Base-by-base conservation (phyloP, 92 coral and sea anemone genomes). In the Meandrina meandrites region DNA sequence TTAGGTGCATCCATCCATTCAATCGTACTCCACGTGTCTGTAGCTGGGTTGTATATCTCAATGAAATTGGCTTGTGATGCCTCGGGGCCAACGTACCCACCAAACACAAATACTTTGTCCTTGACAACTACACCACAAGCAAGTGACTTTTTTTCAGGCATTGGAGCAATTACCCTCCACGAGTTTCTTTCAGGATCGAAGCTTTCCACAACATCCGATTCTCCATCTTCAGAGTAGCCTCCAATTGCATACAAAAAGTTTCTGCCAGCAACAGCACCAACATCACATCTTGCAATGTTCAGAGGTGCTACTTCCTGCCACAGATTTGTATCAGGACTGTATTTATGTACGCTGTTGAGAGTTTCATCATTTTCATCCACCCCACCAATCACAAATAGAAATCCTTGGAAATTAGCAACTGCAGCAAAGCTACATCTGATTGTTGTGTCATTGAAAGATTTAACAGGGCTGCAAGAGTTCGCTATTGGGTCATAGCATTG, bases 321-420 rank as follows among this genome's bases (percentile, higher is more conserved):
- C 19, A 69, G 18, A 78, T 69, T 90, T 34, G 40, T 69, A 15
- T 69, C 75, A 69, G 75, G 75, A 69, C 31, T 69, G 40, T 31
- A 69, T 62, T 24, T 62, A n/a, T n/a, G 31, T 10, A 62, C 69
- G 7, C 27, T 0, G 13, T 10, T 1, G 6, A 40, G n/a, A n/a
- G n/a, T 40, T 2, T 40, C 45, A 2, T 40, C 45, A 40, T 2
- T 40, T 2, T 40, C 45, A 40, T 40, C 6, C 6, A 2, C 45
- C 8, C 69, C 69, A 6, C 69, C 69, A 24, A 62, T 8, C 27
- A n/a, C 31, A 62, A 22, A 62, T 30, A 62, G 11, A 9, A 62
- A 62, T 62, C 69, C 69, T 24, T 62, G 69, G 8, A 62, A 62
- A 24, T 11, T 62, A 62, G 8, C 69, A 62, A 62, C 69, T 22